Base-by-base conservation (phyloP, 2,113 vertebrate species). In the Siphamia tubifer region DNA sequence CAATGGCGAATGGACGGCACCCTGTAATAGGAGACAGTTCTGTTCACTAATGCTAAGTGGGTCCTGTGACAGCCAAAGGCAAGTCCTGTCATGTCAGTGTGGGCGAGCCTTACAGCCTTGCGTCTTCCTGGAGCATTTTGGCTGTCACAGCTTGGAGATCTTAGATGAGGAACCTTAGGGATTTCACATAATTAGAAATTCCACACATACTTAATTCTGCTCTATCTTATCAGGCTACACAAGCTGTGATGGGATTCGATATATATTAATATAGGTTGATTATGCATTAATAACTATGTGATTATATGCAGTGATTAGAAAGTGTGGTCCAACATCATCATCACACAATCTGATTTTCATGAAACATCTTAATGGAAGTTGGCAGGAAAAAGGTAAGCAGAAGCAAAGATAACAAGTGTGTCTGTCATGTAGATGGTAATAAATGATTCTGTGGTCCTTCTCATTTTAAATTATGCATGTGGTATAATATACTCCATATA, bases 11-110 rank as follows among this genome's bases (percentile, higher is more conserved):
- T 23, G 7, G 4, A 12, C 39, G 32, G 19, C 61, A 62, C 5
- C 36, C 12, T 10, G 13, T 64, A 68, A 77, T 39, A 44, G 27
- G 51, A 66, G 44, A 61, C 60, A 60, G 40, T 70, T 70, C 25
- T 55, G 30, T 57, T 52, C 34, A 56, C 25, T 79, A 35, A 58
- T 32, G 62, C 16, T 56, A 48, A 48, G 19, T 21, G 38, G 69
- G 57, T 39, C 64, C 28, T 68, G 52, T 74, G 57, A 74, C 57
- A 58, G 69, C 58, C 64, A 65, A 58, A 69, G 53, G 45, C 58
- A n/a, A 51, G 25, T 54, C 47, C 34, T 82, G 52, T 72, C 44
- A 57, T 68, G 45, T 65, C 62, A 57, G 60, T 24, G 58, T 77
- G 68, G 63, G 68, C 28, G 34, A 52, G 35, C 28, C 49, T 52